Evolutionary conservation across 1,140 invertebrate species (phyloP), one percentile per base, ranked within the genome.

Genomic region (Asbolus verrucosus): DNA sequence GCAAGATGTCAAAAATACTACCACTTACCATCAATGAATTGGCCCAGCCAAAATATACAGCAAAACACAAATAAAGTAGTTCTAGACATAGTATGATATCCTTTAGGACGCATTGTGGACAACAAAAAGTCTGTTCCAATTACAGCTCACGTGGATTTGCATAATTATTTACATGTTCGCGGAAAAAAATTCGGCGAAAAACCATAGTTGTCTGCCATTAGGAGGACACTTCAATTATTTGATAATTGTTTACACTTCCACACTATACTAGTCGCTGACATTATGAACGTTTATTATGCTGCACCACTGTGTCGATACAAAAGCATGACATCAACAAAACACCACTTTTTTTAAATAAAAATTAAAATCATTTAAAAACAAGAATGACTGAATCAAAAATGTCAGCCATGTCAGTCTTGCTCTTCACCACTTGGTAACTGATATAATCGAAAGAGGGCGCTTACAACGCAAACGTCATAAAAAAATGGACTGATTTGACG

Each of bases 381-480:
- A 67, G 59, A 65, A 73, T 67, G 46, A 54, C 46, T 21, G 46
- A 54, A 54, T 54, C 46, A 69, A 77, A 74, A 77, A 76, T 75
- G 76, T 69, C 76, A 74, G 76, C 76, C 76, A 77, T 77, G 74
- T 77, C 75, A 72, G 63, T 73, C 19, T 46, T 46, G 19, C 19
- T 62, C 18, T 39, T 36, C 31, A 62, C 59, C 9, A 9, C 9
- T 33, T 27, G 9, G 6, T 36, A 61, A 11, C 14, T 21, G 15
- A 2, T 39, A 27, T 11, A 19, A 46, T 13, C 62, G 3, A 11
- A 5, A 65, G 62, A 30, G 33, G 0, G 39, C 62, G 16, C 61
- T 19, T 0, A 6, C 11, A 18, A 8, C 6, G n/a, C 15, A 54
- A 39, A 1, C 13, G 61, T 39, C 33, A 63, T 13, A 36, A 27